Evolutionary conservation across 1,140 invertebrate species (phyloP), one percentile per base, ranked within the genome.

Genomic region (Homarus americanus): DNA sequence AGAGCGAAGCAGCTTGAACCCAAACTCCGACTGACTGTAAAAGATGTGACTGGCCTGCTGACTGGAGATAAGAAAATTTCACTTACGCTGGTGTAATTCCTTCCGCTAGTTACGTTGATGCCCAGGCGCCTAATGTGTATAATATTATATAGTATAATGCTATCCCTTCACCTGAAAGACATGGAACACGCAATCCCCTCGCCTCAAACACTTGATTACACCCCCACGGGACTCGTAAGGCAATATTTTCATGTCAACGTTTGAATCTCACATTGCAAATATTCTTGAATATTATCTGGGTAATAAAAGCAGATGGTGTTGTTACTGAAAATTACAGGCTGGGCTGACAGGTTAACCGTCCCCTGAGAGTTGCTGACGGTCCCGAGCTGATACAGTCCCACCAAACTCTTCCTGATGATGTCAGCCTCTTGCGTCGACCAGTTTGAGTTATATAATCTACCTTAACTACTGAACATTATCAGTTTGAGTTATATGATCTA

Each of bases 231-330:
- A 20, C 28, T 15, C 15, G 63, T 10, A 58, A n/a, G 41, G 66
- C 32, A 44, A 72, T 28, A 85, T 76, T 85, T 75, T 85, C 83
- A 34, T 76, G 83, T 86, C 83, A 75, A 44, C 15, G 69, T 86
- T 69, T 53, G 83, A 44, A 41, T 72, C 44, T 24, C 69, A 24
- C 83, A 75, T 76, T 76, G 41, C 83, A 86, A 76, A 86, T 86
- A 86, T 86, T 76, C 41, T 36, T 76, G 83, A 86, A 86, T 86
- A 86, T 86, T 76, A 86, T 86, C 72, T 17, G 83, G 83, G 83
- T 86, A 76, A 86, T 86, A 53, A 75, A 36, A 41, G 41, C 38
- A 28, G 69, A 86, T 86, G 83, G 69, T 86, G 83, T 73, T 86
- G 83, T 86, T 86, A 86, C 69, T 75, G 83, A 44, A 86, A 75